Base-by-base conservation (phyloP, 1,140 invertebrate species). In the Zaprionus inermis region DNA sequence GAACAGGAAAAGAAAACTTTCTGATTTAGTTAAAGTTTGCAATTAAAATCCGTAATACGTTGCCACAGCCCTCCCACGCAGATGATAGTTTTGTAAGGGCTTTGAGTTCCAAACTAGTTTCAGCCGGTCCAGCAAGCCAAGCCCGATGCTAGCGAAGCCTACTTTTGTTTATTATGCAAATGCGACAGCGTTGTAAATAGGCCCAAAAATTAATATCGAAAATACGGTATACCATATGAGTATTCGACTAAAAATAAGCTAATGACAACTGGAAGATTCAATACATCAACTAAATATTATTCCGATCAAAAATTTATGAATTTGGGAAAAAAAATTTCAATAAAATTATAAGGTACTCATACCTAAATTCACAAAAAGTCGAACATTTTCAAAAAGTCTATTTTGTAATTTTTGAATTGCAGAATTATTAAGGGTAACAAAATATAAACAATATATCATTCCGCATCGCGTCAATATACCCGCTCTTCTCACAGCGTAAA, bases 161-260 rank as follows among this genome's bases (percentile, higher is more conserved):
- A 32, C 61, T 41, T 22, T 66, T 66, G 63, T 67, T 61, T 32
- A 34, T 32, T 67, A 72, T 72, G 70, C 18, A 46, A 72, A 72
- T 67, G 34, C 4, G 34, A 16, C 12, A 14, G 49, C 34, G 41
- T 5, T 34, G 30, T 52, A 54, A 32, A 32, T 28, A 18, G 64
- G 46, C 10, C 64, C 41, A 54, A 59, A 60, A 52, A 30, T 16
- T 41, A 56, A 54, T 36, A 9, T 20, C 14, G 36, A 20, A 12
- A 6, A 16, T 0, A n/a, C 4, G 7, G 16, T 12, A 18, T 11
- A 18, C 0, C 7, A 18, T 1, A 1, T 7, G 5, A 6, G 28
- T 66, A 24, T 2, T 72, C 16, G 9, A 58, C 41, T 65, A n/a
- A 49, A 52, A 28, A 57, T 66, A n/a, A 49, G 11, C 32, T 66